Base-by-base conservation (phyloP, 2,888 invertebrate species). In the Xanthorhoe spadicearia region DNA sequence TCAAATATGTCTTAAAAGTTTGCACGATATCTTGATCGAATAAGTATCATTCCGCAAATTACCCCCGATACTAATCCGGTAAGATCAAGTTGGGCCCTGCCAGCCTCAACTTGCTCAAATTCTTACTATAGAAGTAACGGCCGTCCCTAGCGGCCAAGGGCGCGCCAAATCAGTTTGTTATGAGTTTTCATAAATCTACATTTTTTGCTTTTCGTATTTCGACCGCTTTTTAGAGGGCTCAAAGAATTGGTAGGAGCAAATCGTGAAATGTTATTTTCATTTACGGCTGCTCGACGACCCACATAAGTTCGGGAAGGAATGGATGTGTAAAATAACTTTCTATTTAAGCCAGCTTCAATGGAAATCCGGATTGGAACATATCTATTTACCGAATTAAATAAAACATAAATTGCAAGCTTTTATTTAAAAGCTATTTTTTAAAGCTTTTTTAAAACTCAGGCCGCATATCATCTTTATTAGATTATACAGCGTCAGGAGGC, bases 111-210 rank as follows among this genome's bases (percentile, higher is more conserved):
- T 54, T 58, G 50, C 49, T 62, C 54, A 54, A 59, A 59, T 59
- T 51, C 51, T 51, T 54, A 55, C 62, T 62, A 58, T 53, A 38
- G 23, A 15, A 46, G 54, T 54, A 61, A 19, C 35, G 38, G 55
- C 7, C 61, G 49, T 54, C 43, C 50, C 54, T 13, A 3, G 15
- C n/a, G 61, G 52, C 61, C 19, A 15, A 5, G 35, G 55, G 28
- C 51, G 35, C 9, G 48, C 17, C 56, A 66, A 61, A 61, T 61
- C 38, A 61, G 52, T 61, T 57, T 58, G 53, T 58, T 61, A 57
- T 15, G 28, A 58, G 57, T 61, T 61, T 54, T 60, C 55, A 57
- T 58, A 57, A 57, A 38, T 58, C 61, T 50, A 61, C 23, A 53
- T 56, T 49, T 53, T 65, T 58, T 57, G 32, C 57, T 49, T 23